These are phyloP conservation scores for Notechis scutatus DNA, from an alignment of 2,113 vertebrate species.

Conservation along the genomic window DNA sequence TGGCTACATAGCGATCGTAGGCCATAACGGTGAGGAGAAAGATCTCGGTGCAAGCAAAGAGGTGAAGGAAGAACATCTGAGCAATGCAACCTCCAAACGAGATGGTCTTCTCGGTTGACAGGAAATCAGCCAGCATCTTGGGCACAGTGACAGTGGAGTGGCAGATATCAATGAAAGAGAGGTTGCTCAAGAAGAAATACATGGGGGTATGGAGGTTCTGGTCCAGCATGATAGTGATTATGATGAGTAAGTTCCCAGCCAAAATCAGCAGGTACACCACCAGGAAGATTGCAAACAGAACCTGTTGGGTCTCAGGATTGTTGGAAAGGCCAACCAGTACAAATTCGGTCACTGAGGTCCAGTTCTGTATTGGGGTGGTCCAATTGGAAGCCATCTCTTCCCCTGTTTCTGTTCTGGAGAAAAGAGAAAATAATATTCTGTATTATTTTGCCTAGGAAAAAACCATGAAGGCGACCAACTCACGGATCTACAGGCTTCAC, in stretches of 20 bases:
- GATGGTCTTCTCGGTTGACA: conserved; percentile 54
- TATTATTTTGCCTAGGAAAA: background rate
- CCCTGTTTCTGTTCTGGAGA: conserved; percentile 37
- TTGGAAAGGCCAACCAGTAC: conserved; percentile 53
- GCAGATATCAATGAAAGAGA: conserved; percentile 65
- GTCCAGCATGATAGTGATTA: conserved; percentile 52
- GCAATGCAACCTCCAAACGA: conserved; percentile 54
- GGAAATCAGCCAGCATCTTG: conserved; percentile 58
- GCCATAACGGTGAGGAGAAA: conserved; percentile 67
- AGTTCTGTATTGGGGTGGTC: conserved; percentile 40
- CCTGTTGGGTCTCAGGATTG: conserved; percentile 33
- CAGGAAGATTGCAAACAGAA: conserved; percentile 53
- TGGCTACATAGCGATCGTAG: conserved; percentile 66
- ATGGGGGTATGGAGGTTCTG: conserved; percentile 58
- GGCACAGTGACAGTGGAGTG: conserved; percentile 63
- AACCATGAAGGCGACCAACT: background rate
- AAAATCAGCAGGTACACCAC: conserved; percentile 57
- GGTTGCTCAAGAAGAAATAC: conserved; percentile 68
- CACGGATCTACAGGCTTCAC: background rate
- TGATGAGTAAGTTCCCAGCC: conserved; percentile 56
- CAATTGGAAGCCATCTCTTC: conserved; percentile 35
- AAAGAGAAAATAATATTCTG: background rate
- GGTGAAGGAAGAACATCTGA: conserved; percentile 66
- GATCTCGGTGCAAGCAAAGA: conserved; percentile 65
- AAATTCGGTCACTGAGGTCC: conserved; percentile 51